phyloP scores from a whole-genome alignment of 2,113 vertebrate genomes.

The Ancistrus triradiatus region DNA sequence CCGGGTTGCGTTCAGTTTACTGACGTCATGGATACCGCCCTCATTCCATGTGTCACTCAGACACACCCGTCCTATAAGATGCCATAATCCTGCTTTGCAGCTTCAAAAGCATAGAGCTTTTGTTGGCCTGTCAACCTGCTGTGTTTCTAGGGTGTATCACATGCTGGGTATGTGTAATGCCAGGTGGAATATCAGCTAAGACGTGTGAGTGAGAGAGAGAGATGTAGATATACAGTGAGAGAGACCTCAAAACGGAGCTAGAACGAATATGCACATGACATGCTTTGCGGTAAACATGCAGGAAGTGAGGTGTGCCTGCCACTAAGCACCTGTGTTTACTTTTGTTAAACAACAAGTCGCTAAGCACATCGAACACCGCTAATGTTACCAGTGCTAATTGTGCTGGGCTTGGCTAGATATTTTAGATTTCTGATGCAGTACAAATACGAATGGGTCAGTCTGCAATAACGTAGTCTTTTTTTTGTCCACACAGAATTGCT shows the following conservation, averaged over 20 bases:
- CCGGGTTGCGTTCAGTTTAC: conserved; percentile 24
- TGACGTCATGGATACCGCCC: conserved; percentile 39
- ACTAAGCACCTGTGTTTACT: conserved; percentile 55
- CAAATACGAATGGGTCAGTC: no score
- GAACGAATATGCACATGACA: conserved; percentile 52
- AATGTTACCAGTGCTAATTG: neutral
- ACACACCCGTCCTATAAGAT: conserved; percentile 16
- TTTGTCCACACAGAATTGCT: no score
- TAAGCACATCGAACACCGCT: conserved; percentile 37
- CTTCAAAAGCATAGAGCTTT: conserved; percentile 19
- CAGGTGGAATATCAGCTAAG: neutral
- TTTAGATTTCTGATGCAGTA: neutral
- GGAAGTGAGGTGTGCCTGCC: conserved; percentile 59
- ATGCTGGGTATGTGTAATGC: conserved; percentile 12
- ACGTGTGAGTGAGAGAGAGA: neutral
- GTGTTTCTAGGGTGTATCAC: conserved; percentile 15
- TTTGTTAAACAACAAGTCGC: conserved; percentile 60
- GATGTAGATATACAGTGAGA: no score
- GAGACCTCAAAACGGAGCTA: conserved; percentile 17
- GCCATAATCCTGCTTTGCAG: conserved; percentile 6
- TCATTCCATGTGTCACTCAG: conserved; percentile 5
- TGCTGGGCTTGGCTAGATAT: no score
- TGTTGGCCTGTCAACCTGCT: conserved; percentile 14
- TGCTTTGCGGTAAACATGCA: conserved; percentile 54
- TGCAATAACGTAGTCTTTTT: no score